Evolutionary conservation across 2,797 vertebrate species (phyloP), one percentile per base, ranked within the genome.

Genomic region (Myotis planiceps): DNA sequence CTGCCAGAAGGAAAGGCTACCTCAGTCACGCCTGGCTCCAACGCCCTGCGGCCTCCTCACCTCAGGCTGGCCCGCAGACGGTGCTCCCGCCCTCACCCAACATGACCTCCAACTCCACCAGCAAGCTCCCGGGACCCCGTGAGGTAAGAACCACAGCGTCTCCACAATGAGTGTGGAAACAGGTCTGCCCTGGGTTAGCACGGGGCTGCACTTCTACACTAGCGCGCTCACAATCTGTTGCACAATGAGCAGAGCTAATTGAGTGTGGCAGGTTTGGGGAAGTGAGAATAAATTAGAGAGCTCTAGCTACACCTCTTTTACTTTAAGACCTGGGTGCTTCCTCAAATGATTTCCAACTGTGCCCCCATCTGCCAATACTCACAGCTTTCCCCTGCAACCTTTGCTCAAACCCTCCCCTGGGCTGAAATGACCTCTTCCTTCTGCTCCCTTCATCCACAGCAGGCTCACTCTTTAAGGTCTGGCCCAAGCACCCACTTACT

Each of bases 1-100:
- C 99, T 99, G 97, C 47, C 92, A 92, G 81, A 95, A 94, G 10
- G 78, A 89, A 94, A 91, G 4, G 78, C 82, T 18, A 13, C 32
- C n/a, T 85, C 60, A 80, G 81, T n/a, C 13, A n/a, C 32, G 27
- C 37, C 39, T 49, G 65, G 60, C 15, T 58, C 23, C 32, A 55
- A n/a, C 3, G 12, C 4, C 71, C 88, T 66, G 16, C 9, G 32
- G 47, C 58, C 27, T 51, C n/a, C 65, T 85, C 58, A 58, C 34
- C 68, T n/a, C 84, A 45, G 0, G 5, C 4, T 34, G 27, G 8
- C 49, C 37, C 55, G 3, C 9, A 18, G 3, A 34, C 2, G 29
- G 53, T 3, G 5, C 21, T 29, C 84, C 69, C 16, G 60, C 25
- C 68, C 42, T 60, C 7, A 34, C 9, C 85, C 60, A 68, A 13